Conservation (phyloP, 1,140 invertebrate genomes). For the Sweltsa coloradensis region DNA sequence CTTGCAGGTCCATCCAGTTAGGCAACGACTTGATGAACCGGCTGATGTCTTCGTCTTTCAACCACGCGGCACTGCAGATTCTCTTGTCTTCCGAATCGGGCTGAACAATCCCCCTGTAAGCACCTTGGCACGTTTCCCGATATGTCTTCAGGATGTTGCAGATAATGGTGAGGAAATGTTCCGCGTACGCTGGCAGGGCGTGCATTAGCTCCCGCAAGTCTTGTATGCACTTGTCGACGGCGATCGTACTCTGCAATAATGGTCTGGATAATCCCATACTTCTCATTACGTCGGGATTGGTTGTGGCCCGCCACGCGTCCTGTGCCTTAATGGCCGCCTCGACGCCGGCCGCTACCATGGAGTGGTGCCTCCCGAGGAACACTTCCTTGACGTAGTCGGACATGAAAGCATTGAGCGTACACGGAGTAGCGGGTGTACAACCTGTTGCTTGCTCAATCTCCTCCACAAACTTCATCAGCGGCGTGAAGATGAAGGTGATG, state of each 20-base stretch:
- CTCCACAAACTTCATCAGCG: slow-evolving; percentile 58
- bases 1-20: slow-evolving; percentile 68
- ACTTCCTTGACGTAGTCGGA: slow-evolving; percentile 62
- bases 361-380: slow-evolving; percentile 46
- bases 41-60: slow-evolving; percentile 89
- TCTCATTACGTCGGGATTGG: slow-evolving; percentile 50
- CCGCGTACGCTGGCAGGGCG: slow-evolving; percentile 55
- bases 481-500: slow-evolving; percentile 62
- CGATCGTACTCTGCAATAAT: slow-evolving; percentile 61
- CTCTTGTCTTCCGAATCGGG: slow-evolving; percentile 66
- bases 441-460: slow-evolving; percentile 60
- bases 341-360: slow-evolving; percentile 42
- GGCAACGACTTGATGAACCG: slow-evolving; percentile 76
- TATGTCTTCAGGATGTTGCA: slow-evolving; percentile 58
- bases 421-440: slow-evolving; percentile 43
- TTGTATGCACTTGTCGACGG: slow-evolving; percentile 53
- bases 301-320: slow-evolving; percentile 59
- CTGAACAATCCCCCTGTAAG: slow-evolving; percentile 65
- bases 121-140: slow-evolving; percentile 59
- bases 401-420: slow-evolving; percentile 59
- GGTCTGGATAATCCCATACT: slow-evolving; percentile 47
- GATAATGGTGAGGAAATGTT: slow-evolving; percentile 55
- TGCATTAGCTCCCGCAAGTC: slow-evolving; percentile 57
- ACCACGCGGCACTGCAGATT: slow-evolving; percentile 80
- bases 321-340: slow-evolving; percentile 56